Percentiles rank a stretch among this genome's conserved stretches.
phyloP scores from a whole-genome alignment of 92 coral and sea anemone species.

The Desmophyllum pertusum region DNA sequence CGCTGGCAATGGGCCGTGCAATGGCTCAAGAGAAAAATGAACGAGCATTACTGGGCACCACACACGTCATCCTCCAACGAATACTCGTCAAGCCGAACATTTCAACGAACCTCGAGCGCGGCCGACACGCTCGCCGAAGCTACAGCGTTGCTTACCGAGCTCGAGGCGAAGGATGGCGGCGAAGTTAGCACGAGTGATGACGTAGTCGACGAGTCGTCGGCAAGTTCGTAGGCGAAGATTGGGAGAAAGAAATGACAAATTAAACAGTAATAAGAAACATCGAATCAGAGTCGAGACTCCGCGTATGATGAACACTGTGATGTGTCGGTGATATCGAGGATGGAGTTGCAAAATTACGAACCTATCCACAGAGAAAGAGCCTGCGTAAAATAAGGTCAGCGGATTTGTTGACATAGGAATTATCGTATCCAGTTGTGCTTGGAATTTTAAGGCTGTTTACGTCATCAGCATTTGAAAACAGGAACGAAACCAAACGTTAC shows the following conservation, averaged over 20 bases:
- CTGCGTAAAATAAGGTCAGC: neutral
- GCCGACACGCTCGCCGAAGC: constrained; percentile 95
- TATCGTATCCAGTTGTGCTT: neutral
- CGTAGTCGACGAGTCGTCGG: constrained; percentile 57
- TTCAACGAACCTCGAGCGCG: constrained; percentile 89
- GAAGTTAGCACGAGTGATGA: constrained; percentile 60
- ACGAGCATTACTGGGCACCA: constrained; percentile 91
- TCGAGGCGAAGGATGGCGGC: constrained; percentile 85
- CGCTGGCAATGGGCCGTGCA: constrained; percentile 98
- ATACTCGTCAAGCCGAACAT: constrained; percentile 86
- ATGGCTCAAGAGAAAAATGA: constrained; percentile 91
- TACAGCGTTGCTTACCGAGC: constrained; percentile 89
- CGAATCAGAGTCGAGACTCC: neutral
- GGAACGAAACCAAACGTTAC: neutral
- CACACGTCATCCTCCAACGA: constrained; percentile 85
- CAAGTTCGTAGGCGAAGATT: constrained; percentile 68
- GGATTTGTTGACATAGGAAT: neutral
- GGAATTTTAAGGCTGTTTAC: neutral
- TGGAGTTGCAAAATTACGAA: neutral
- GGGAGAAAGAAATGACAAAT: constrained; percentile 67
- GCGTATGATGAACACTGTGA: neutral
- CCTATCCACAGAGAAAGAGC: neutral
- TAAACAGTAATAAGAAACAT: neutral
- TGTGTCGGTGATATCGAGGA: neutral
- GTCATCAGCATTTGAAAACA: neutral